Evolutionary conservation across 2,113 vertebrate genomes (phyloP), one percentile per base, ranked within the genome.

Genomic region (Antigone vipio): DNA sequence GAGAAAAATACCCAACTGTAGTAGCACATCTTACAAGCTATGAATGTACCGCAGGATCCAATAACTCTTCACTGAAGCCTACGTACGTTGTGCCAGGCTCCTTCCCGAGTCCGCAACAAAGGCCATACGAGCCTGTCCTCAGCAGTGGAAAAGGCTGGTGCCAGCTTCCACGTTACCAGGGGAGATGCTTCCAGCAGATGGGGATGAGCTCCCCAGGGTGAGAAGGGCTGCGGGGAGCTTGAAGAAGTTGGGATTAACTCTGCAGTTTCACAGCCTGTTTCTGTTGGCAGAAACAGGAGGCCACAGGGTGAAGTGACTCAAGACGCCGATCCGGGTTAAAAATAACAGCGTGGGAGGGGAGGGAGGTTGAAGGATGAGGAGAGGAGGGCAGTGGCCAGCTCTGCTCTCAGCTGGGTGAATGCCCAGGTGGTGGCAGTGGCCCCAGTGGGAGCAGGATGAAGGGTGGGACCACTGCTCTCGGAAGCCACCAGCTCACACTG

Each of bases 261-360:
- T 56, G n/a, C 6, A 74, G 52, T 80, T 93, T 86, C 89, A 86
- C 27, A 68, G 60, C 26, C 74, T 75, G 56, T 96, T 97, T 95
- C 91, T 95, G 40, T 67, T 89, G 91, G 76, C 91, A 89, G 81
- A 85, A 81, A 75, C 47, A 77, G 68, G 50, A 89, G 88, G 52
- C 73, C 83, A 86, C 16, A 19, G 72, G 42, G 59, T 60, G 68
- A 95, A 77, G 63, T 0, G 1, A 89, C 71, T 9, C 2, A 5
- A 96, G 69, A 82, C 2, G 6, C 21, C 3, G 4, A 53, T 18
- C 38, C 0, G 0, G 23, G 73, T 81, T 96, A 92, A 95, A 93
- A 95, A 95, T 91, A 95, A 50, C 4, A 1, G 14, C 0, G 4
- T 64, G 35, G 73, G 60, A 76, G 55, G 26, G 58, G 58, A 86